Percentiles rank a stretch among this genome's conserved stretches.
Evolutionary conservation across 2,888 invertebrate genomes (phyloP).

Genomic region (Microctonus hyperodae): DNA sequence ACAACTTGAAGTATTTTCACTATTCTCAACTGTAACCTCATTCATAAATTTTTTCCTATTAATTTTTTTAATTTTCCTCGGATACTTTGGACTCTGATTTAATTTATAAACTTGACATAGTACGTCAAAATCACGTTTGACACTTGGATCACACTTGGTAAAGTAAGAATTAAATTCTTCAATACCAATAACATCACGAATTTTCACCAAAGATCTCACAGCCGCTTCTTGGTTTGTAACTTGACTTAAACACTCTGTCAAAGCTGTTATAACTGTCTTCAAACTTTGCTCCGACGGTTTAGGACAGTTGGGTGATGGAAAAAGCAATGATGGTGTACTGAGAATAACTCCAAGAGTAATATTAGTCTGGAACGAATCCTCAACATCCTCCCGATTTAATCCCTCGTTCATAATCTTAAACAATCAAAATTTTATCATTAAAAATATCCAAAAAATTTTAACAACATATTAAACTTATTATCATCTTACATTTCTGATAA

Average conservation of each 20-base stretch:
- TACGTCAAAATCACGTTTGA: slow-evolving; percentile 68
- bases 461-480: not conserved
- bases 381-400: slow-evolving; percentile 46
- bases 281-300: slow-evolving; percentile 48
- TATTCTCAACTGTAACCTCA: slow-evolving; percentile 43
- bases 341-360: slow-evolving; percentile 61
- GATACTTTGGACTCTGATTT: slow-evolving; percentile 26
- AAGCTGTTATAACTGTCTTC: slow-evolving; percentile 54
- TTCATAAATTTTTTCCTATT: slow-evolving; percentile 42
- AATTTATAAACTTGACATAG: slow-evolving; percentile 70
- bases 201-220: slow-evolving; percentile 73
- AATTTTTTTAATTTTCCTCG: slow-evolving; percentile 20
- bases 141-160: slow-evolving; percentile 62
- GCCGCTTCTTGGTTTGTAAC: slow-evolving; percentile 71
- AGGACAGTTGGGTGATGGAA: slow-evolving; percentile 52
- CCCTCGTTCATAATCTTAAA: slow-evolving; percentile 35
- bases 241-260: slow-evolving; percentile 64
- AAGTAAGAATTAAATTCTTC: slow-evolving; percentile 70
- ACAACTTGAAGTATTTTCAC: not conserved
- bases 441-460: too few relatives aligned
- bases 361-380: slow-evolving; percentile 59
- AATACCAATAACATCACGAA: slow-evolving; percentile 73
- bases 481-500: slow-evolving; percentile 68
- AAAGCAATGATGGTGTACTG: slow-evolving; percentile 60
- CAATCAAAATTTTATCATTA: not conserved